phyloP scores from a whole-genome alignment of 2,888 invertebrate genomes.

The Pyrrhia umbra region DNA sequence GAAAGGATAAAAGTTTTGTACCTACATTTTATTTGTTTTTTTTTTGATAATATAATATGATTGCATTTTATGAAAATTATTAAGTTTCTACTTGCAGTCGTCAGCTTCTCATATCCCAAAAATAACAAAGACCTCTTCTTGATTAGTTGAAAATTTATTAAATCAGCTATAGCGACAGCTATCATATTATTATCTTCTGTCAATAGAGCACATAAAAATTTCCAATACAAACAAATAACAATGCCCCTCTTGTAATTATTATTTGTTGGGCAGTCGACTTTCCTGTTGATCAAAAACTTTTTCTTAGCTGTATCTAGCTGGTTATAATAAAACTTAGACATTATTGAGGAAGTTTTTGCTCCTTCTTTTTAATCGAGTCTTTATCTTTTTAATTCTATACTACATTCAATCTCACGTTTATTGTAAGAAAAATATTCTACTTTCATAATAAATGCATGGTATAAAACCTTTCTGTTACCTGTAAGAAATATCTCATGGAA shows the following conservation, averaged over 20 bases:
- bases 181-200: background rate
- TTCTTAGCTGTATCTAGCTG: background rate
- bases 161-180: background rate
- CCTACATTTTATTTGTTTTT: background rate
- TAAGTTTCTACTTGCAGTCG: background rate
- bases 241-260: background rate
- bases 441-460: background rate
- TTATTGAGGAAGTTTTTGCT: background rate
- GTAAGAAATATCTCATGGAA: slow-evolving; percentile 91
- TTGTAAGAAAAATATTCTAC: too few relatives aligned
- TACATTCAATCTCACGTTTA: background rate
- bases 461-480: slow-evolving; percentile 68
- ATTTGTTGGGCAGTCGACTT: background rate
- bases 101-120: background rate
- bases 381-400: slow-evolving; percentile 1
- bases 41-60: too few relatives aligned
- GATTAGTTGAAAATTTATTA: background rate
- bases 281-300: slow-evolving; percentile 7
- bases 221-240: background rate
- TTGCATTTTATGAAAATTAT: background rate
- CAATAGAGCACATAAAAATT: background rate
- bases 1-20: background rate
- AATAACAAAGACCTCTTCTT: too few relatives aligned
- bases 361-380: slow-evolving; percentile 22
- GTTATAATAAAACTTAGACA: slow-evolving; percentile 8